Conservation (phyloP, 2,888 invertebrate genomes). For the Tipula unca region DNA sequence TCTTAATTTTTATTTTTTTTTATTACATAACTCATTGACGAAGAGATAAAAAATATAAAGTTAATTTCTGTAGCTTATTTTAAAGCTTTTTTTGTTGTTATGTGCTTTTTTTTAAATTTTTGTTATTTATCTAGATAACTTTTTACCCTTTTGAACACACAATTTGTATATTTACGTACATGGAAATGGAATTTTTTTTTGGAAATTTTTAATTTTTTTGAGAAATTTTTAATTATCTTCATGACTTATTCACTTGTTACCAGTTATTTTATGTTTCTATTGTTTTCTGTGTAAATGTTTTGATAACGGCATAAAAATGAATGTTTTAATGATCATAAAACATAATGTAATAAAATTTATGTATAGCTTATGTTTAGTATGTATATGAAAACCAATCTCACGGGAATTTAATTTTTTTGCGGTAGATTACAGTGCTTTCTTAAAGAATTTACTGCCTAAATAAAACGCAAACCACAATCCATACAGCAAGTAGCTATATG, state of each 20-base stretch:
- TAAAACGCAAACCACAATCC: not conserved
- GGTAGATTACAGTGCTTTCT: not conserved
- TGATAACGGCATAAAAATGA: not conserved
- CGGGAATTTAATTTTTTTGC: not conserved
- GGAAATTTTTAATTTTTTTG: not conserved
- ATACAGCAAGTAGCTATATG: not conserved
- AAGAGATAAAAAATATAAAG: not conserved
- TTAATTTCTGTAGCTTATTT: not conserved
- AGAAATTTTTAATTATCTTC: not conserved
- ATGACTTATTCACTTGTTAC: slow-evolving; percentile 14
- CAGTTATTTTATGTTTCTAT: not conserved
- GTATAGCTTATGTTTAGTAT: not conserved
- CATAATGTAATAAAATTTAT: not conserved
- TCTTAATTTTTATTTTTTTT: not conserved
- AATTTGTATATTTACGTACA: not conserved
- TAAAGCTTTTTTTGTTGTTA: not conserved
- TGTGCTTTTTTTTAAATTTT: not conserved
- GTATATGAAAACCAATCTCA: not conserved
- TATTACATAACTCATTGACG: not conserved
- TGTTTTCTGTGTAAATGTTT: not conserved
- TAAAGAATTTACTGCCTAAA: not conserved
- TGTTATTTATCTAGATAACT: not conserved
- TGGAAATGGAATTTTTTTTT: not conserved
- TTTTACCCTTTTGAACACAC: not conserved
- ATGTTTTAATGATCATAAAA: slow-evolving; percentile 8